Evolutionary conservation across 2,797 vertebrate genomes (phyloP), one percentile per base, ranked within the genome.

Genomic region (Acrocephalus scirpaceus): DNA sequence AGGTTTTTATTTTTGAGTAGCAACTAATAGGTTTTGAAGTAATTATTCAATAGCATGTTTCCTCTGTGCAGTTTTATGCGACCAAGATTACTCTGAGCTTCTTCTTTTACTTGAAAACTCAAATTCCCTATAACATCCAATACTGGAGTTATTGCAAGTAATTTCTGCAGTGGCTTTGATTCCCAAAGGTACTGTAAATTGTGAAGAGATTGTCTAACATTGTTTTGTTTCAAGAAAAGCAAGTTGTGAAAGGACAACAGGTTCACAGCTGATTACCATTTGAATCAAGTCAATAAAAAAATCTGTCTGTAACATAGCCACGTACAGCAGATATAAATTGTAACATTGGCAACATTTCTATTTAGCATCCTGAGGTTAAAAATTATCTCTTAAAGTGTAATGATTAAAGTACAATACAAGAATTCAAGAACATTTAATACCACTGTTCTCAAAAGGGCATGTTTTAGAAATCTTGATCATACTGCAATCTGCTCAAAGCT

Each of bases 401-500:
- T 14, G 5, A 95, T 95, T 96, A 89, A 96, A 94, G 75, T 44
- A 77, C 61, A 97, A 73, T 93, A 92, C 57, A 89, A 95, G 85
- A 95, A 94, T 71, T 91, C 82, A 87, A 90, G 32, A 96, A 65
- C 51, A 86, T 95, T 97, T 96, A 97, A 96, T 96, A 94, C 42
- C 80, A 90, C 62, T 79, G 72, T 90, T 95, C 91, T 97, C 87
- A 70, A 95, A 97, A 97, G 72, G 93, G 72, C 56, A 82, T 90
- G 72, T 96, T 97, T 97, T 95, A 97, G 90, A 98, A 94, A 97
- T 97, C 97, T 96, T 96, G 91, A 97, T 98, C 96, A 93, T 94
- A 96, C 95, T 96, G 95, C 96, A 97, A 97, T 98, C 93, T 98
- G 95, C 93, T 97, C 93, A 89, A 97, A 98, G 93, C 97, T 98